These are phyloP conservation scores for Nemopilema nomurai DNA, from an alignment of 30 jellyfish, hydroid and myxozoan genomes.

Conservation along the genomic window DNA sequence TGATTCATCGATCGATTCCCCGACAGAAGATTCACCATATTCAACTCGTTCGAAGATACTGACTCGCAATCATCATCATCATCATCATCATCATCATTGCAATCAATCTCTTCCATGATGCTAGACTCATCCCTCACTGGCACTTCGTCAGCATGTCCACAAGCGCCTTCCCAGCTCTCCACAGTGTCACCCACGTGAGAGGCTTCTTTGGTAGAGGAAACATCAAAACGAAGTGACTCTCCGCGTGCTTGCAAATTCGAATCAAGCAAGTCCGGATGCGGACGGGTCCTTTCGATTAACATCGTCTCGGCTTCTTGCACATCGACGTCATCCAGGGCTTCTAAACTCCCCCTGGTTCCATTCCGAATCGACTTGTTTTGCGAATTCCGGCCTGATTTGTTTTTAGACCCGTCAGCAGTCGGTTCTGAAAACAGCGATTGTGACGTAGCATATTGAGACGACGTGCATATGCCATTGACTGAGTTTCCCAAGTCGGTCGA, in stretches of 20 bases:
- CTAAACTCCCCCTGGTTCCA: neutral
- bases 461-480: neutral
- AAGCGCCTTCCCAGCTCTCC: too few species aligned
- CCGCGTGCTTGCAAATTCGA: too few species aligned
- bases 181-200: too few species aligned
- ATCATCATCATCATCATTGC: neutral
- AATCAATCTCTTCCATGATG: too few species aligned
- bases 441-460: constrained; percentile 6
- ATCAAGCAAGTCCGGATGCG: too few species aligned
- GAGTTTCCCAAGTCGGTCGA: neutral
- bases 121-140: too few species aligned
- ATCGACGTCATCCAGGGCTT: neutral
- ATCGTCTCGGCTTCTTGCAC: neutral
- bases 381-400: neutral
- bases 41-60: constrained; percentile 23
- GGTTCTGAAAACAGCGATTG: constrained; percentile 24
- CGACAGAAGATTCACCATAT: constrained; percentile 12
- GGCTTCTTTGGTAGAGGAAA: too few species aligned
- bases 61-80: constrained; percentile 21
- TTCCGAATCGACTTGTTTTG: neutral
- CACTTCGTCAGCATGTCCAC: too few species aligned
- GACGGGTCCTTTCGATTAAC: too few species aligned
- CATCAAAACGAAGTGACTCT: too few species aligned
- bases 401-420: constrained; percentile 1
- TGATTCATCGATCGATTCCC: neutral